Base-by-base conservation (phyloP, 1,140 invertebrate species). In the Nylanderia fulva region DNA sequence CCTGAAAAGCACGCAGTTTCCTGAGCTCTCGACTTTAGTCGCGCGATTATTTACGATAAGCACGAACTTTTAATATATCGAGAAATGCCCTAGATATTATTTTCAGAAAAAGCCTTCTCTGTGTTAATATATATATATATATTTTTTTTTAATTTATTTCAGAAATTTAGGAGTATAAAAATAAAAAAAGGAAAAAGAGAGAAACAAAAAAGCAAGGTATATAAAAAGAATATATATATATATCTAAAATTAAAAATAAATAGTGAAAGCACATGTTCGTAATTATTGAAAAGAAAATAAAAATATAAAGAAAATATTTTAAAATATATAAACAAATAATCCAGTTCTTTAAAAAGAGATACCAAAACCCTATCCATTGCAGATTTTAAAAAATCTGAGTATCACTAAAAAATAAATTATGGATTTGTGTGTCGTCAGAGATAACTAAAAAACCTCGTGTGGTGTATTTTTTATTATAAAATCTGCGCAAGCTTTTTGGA, bases 41-140 rank as follows among this genome's bases (percentile, higher is more conserved):
- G 21, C 24, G 39, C 24, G 52, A 18, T 82, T 82, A 82, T 82
- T 72, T 82, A 72, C 66, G 77, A 72, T 45, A 82, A 71, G 33
- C 33, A 48, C 29, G 64, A 61, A 66, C 52, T 29, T 45, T 58
- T 72, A 24, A 45, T 18, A 48, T 48, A 48, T 13, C 5, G 45
- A 48, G 45, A 52, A 29, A 24, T 8, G 24, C 42, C 21, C 36
- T 56, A 27, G 52, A 54, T 56, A 15, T n/a, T 18, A 9, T 29
- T 58, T 82, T 6, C n/a, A n/a, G n/a, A n/a, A n/a, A n/a, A n/a
- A n/a, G 18, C 33, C 24, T 66, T 36, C 11, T 18, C 18, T 21
- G 52, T 21, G n/a, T n/a, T n/a, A n/a, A n/a, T n/a, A n/a, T n/a
- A n/a, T n/a, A n/a, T n/a, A 11, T 33, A 48, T 24, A 21, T 9